Evolutionary conservation across 2,797 vertebrate species (phyloP), one percentile per base, ranked within the genome.

Genomic region (Enteromius paludinosus): DNA sequence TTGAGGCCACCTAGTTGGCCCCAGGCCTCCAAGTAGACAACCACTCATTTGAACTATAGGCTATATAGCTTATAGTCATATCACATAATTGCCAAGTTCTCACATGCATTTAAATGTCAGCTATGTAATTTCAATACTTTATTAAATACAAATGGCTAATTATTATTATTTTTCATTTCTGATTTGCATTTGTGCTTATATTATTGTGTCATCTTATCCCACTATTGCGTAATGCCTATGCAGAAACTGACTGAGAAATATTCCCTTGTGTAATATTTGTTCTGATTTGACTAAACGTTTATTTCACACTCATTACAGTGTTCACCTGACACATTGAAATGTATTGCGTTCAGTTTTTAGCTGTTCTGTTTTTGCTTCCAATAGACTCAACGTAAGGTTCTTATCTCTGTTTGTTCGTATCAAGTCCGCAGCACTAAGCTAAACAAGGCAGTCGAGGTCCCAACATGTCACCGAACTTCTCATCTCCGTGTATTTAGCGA

Each of bases 361-460:
- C 73, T 9, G 38, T 69, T 38, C 78, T 10, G 17, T 56, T 41
- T 20, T 18, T 69, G 10, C 56, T 43, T 62, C 15, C 41, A 38
- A 28, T 65, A 77, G 23, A 12, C 35, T 75, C 17, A 64, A 68
- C 66, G 72, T 74, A 78, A 62, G n/a, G 62, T 73, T 70, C 56
- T 71, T 28, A 79, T 72, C 65, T 12, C 9, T 79, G 52, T 69
- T 75, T 78, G 33, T 43, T 71, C 65, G 1, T 45, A 52, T 82
- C 78, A 75, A 75, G 45, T 64, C 65, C 3, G 12, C n/a, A 1
- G 35, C 35, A 47, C 71, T 83, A 82, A 82, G 62, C 78, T 81
- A 52, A 75, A 85, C 73, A 70, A 87, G 81, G 76, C 83, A 35
- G 12, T 15, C 14, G 69, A 74, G 70, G 78, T 82, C 64, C 59